A percentile compares a stretch with the other conserved stretches of the same genome.
Conservation (phyloP, 2,113 vertebrate species). For the Bambusicola thoracicus region DNA sequence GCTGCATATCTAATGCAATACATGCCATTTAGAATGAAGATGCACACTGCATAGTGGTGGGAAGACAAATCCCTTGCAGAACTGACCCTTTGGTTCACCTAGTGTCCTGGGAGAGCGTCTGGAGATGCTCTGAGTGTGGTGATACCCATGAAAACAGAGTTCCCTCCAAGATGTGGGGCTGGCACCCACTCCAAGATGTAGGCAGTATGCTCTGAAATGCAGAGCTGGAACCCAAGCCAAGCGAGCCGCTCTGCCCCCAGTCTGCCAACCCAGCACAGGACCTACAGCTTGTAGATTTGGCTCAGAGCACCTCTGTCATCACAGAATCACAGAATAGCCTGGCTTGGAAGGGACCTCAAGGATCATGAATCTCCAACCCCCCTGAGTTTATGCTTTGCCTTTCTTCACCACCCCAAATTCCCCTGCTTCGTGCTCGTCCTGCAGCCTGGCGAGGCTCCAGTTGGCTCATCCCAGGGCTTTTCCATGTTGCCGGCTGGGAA, state of each 20-base stretch:
- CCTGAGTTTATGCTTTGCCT: neutral
- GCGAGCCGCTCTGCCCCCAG: neutral
- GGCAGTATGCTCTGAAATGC: neutral
- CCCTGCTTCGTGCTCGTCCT: neutral
- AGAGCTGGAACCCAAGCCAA: neutral
- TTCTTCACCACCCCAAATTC: neutral
- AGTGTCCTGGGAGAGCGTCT: neutral
- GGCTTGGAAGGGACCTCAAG: too few relatives aligned
- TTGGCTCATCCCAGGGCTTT: neutral
- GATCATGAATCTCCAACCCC: too few relatives aligned
- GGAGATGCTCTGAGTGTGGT: too few relatives aligned
- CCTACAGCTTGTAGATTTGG: neutral
- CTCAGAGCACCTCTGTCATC: neutral
- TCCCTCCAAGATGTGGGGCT: neutral
- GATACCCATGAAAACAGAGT: neutral
- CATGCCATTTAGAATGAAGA: neutral
- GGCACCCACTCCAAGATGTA: fast-evolving
- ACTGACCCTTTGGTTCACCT: neutral
- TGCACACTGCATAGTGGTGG: fast-evolving
- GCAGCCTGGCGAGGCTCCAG: neutral
- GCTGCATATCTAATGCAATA: neutral
- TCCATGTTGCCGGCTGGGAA: neutral
- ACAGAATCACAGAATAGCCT: too few relatives aligned
- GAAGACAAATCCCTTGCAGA: neutral
- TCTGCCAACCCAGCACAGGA: neutral